Evolutionary conservation across 2,888 invertebrate genomes (phyloP).

Genomic region (Cantharis flavilabris): DNA sequence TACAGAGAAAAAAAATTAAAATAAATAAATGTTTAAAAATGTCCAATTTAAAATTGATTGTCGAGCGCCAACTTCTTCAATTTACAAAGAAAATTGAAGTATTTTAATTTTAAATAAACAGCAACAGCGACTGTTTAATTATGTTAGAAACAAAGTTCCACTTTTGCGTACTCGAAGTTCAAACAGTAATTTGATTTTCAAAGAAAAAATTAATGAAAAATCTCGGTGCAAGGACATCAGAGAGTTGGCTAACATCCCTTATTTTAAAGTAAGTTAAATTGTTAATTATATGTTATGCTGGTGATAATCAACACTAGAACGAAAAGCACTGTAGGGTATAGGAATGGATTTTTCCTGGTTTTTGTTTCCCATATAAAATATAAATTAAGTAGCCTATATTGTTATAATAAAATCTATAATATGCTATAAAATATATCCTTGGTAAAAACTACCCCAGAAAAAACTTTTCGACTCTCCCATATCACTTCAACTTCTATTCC

Average conservation of each 20-base stretch:
- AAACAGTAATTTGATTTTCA: background rate
- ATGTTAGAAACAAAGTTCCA: background rate
- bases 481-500: constrained; percentile 2
- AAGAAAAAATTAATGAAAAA: background rate
- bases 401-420: background rate
- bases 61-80: background rate
- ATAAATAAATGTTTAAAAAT: background rate
- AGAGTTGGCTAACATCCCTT: background rate
- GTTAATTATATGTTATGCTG: background rate
- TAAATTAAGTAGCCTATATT: background rate
- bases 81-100: background rate
- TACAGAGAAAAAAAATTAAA: background rate
- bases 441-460: background rate
- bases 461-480: background rate
- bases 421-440: background rate
- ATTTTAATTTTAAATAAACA: background rate
- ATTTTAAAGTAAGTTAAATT: background rate
- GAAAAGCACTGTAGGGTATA: background rate
- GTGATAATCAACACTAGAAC: background rate
- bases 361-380: background rate
- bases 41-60: background rate
- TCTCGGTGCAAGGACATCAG: background rate
- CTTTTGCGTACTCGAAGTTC: background rate
- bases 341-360: background rate
- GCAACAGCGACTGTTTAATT: background rate